These are phyloP conservation scores for Sebastes vulpes DNA, from an alignment of 2,797 vertebrate genomes.

Conservation along the genomic window DNA sequence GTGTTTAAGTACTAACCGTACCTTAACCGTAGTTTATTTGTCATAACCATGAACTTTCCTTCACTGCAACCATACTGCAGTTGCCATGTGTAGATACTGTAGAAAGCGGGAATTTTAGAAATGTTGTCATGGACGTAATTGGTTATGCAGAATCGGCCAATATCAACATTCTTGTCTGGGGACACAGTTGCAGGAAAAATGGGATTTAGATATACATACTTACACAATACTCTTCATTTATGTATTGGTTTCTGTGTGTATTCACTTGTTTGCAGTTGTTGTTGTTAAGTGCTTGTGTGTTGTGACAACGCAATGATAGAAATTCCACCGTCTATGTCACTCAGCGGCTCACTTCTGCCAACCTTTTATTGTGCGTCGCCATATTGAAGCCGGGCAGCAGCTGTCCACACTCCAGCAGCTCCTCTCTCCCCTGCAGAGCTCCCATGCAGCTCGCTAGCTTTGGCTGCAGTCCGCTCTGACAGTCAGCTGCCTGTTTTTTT, in stretches of 20 bases:
- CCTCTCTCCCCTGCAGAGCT: constrained; percentile 39
- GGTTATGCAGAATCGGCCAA: too few species aligned
- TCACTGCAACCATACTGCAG: background rate
- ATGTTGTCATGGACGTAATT: too few species aligned
- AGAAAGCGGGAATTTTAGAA: background rate
- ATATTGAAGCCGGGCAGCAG: constrained; percentile 3
- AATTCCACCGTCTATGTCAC: background rate
- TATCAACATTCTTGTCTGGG: too few species aligned
- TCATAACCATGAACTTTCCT: background rate
- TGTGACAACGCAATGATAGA: background rate
- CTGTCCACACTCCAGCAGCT: constrained; percentile 37
- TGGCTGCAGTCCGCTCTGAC: constrained; percentile 33
- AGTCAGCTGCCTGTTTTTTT: constrained; percentile 5
- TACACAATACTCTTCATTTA: background rate
- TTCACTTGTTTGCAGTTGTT: background rate
- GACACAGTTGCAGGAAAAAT: background rate
- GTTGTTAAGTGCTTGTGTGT: too few species aligned
- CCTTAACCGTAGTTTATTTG: too few species aligned
- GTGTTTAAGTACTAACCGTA: background rate
- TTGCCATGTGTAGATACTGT: too few species aligned
- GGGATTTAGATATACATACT: background rate
- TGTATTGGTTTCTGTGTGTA: background rate
- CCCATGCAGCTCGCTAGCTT: constrained; percentile 42
- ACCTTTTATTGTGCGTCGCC: background rate
- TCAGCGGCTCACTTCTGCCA: background rate